Evolutionary conservation across 2,113 vertebrate species (phyloP).

Genomic region (Mus pahari): DNA sequence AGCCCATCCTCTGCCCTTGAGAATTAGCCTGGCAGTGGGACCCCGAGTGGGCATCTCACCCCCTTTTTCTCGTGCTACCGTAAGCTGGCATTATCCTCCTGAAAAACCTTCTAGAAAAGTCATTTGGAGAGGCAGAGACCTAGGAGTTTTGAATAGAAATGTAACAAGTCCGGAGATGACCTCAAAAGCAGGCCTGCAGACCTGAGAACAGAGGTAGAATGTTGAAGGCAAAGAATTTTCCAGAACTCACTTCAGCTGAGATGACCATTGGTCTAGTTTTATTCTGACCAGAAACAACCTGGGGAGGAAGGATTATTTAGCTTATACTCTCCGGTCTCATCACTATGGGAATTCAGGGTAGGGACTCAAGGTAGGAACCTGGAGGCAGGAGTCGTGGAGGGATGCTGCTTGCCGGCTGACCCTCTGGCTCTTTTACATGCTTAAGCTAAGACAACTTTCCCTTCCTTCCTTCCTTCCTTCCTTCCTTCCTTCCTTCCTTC

Average conservation of each 20-base stretch:
- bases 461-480: no score
- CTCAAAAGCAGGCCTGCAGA: not conserved
- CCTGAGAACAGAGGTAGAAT: not conserved
- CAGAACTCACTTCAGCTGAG: no score
- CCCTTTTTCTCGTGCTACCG: not conserved
- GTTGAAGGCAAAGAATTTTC: not conserved
- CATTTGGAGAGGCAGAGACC: not conserved
- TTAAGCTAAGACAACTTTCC: no score
- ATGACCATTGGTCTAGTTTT: not conserved
- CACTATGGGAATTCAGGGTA: not conserved
- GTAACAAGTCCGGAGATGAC: not conserved
- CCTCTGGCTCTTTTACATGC: not conserved
- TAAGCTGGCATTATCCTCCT: not conserved
- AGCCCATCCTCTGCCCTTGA: not conserved
- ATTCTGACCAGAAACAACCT: not conserved
- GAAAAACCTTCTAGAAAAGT: slow-evolving; percentile 25
- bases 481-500: no score
- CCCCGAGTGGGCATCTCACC: not conserved
- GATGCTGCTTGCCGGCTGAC: not conserved
- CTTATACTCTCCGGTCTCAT: not conserved
- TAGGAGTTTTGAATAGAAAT: not conserved
- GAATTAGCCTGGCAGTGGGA: not conserved
- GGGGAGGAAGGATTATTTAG: not conserved
- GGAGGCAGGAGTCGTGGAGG: not conserved
- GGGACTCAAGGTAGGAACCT: not conserved